Conservation (phyloP, 2,888 invertebrate species). For the Agrochola litura region DNA sequence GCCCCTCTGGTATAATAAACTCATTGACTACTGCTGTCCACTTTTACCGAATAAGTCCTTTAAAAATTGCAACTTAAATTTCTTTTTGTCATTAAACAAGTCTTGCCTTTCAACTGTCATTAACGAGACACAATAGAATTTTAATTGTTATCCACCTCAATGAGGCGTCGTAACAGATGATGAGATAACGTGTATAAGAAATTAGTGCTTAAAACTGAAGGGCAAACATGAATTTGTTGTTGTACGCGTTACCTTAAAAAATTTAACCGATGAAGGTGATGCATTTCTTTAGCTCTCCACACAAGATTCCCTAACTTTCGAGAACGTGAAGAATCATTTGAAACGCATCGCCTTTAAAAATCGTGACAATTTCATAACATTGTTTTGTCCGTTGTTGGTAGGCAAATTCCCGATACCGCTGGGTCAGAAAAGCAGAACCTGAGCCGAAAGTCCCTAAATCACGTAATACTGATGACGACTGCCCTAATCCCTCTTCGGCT, state of each 20-base stretch:
- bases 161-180: too few relatives aligned
- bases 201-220: not conserved
- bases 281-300: conserved; percentile 20
- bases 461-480: conserved; percentile 1
- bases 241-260: not conserved
- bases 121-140: too few relatives aligned
- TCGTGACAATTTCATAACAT: conserved; percentile 35
- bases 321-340: not conserved
- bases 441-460: conserved; percentile 15
- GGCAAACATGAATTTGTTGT: not conserved
- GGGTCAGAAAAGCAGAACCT: conserved; percentile 25
- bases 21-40: too few relatives aligned
- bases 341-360: conserved; percentile 37
- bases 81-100: not conserved
- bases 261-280: conserved; percentile 26
- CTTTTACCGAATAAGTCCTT: too few relatives aligned
- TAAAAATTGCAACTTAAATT: not conserved
- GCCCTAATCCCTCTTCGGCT: not conserved
- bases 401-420: conserved; percentile 43
- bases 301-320: not conserved
- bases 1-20: too few relatives aligned
- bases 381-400: conserved; percentile 52
- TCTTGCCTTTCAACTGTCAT: too few relatives aligned
- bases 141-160: too few relatives aligned
- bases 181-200: not conserved